Base-by-base conservation (phyloP, 2,797 vertebrate genomes). In the Molossus alvarezi region DNA sequence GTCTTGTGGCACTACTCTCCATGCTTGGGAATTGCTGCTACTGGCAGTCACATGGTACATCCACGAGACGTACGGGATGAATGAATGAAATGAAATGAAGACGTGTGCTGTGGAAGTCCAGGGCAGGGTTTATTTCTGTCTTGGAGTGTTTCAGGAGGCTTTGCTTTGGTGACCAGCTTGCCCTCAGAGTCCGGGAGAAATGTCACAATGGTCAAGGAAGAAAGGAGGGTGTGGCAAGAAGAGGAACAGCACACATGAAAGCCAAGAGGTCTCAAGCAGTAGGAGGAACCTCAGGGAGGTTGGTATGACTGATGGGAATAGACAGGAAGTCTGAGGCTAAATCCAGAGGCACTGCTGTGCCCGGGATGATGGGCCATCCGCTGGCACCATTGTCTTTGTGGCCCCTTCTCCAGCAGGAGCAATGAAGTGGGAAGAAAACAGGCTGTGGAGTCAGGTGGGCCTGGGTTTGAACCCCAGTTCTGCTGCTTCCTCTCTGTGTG, bases 301-400 rank as follows among this genome's bases (percentile, higher is more conserved):
- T 23, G 23, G 41, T 25, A 12, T 55, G 57, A 48, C 62, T 37
- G 75, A 60, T 3, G 9, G 55, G 33, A 37, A 21, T 8, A 73
- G 48, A 14, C n/a, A 65, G 58, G 79, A 11, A 88, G 20, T 51
- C 79, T 14, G 37, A 51, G 37, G 51, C 41, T 21, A 25, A n/a
- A 20, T 33, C 29, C 64, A 13, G 45, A 25, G 81, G 48, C 60
- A 29, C 45, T 5, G 14, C 71, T 14, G 12, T 41, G 33, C 5
- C 1, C 1, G 0, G 4, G 33, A 18, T 13, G 20, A 11, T 1
- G 6, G 73, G 80, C 29, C n/a, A 18, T 12, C n/a, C 67, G 2
- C 0, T 1, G 60, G 55, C 10, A 6, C 29, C 18, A 0, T 25
- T 6, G 41, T 76, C 55, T 13, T 3, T 9, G 41, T 48, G 81